These are phyloP conservation scores for Diabrotica virgifera DNA, from an alignment of 1,140 invertebrate genomes.

Conservation along the genomic window DNA sequence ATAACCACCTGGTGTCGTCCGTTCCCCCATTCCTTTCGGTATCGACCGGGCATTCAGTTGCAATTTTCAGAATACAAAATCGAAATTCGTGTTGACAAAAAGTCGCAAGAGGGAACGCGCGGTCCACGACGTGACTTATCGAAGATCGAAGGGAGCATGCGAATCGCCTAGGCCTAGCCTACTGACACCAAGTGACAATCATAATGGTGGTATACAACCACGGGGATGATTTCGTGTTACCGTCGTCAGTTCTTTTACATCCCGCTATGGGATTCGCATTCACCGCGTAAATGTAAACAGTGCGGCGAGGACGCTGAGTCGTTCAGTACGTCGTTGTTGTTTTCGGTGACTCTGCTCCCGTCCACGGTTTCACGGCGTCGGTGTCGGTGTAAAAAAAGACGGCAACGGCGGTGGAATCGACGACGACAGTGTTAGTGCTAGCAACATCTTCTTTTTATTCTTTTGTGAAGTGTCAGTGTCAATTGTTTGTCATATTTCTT, in stretches of 20 bases:
- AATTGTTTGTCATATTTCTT: conserved; percentile 6
- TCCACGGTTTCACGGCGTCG: background rate
- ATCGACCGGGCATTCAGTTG: conserved; percentile 46
- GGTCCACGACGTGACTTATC: conserved; percentile 28
- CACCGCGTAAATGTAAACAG: conserved; percentile 11
- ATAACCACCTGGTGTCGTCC: conserved; percentile 49
- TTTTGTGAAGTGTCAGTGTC: conserved; percentile 18
- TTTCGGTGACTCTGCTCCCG: background rate
- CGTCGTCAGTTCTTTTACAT: conserved; percentile 1
- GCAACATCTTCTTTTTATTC: conserved; percentile 5
- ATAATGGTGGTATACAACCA: conserved; percentile 8
- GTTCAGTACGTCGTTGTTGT: conserved; percentile 6
- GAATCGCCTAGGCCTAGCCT: conserved; percentile 18
- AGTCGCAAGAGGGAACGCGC: conserved; percentile 31
- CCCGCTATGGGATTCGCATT: background rate
- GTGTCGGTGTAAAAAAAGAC: conserved; percentile 7
- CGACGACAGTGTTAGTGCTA: conserved; percentile 12
- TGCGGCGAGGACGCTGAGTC: conserved; percentile 20
- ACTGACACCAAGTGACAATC: conserved; percentile 16
- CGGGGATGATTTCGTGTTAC: conserved; percentile 13
- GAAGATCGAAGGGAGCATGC: conserved; percentile 33
- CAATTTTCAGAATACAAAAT: conserved; percentile 43
- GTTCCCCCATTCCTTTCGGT: conserved; percentile 48
- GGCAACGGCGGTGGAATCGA: conserved; percentile 11
- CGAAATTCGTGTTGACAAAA: conserved; percentile 40